Evolutionary conservation across 2,797 vertebrate species (phyloP).

Genomic region (Liparis tanakae): DNA sequence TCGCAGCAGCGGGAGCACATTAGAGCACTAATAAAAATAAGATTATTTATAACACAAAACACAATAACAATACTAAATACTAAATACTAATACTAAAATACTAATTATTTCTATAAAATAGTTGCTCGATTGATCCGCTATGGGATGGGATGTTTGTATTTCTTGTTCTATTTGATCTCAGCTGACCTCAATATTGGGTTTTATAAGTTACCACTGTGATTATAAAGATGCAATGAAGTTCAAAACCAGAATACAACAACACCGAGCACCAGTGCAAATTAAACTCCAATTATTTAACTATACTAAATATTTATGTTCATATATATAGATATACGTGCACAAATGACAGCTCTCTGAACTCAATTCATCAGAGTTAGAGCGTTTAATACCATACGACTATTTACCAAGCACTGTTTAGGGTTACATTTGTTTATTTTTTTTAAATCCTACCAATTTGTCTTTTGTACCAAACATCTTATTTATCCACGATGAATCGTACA

Average conservation of each 20-base stretch:
- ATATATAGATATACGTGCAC: not conserved
- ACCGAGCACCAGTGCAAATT: not conserved
- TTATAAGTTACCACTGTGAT: not conserved
- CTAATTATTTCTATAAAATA: not conserved
- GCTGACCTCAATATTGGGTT: not conserved
- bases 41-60: no score
- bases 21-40: no score
- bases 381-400: not conserved
- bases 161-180: not conserved
- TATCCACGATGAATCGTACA: not conserved
- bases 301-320: not conserved
- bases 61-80: no score
- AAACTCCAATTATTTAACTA: conserved; percentile 3
- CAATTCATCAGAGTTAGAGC: not conserved
- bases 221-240: not conserved
- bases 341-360: not conserved
- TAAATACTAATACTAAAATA: no score
- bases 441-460: no score
- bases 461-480: not conserved
- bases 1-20: no score
- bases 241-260: not conserved
- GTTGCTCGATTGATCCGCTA: conserved; percentile 1
- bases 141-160: not conserved
- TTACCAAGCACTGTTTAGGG: not conserved
- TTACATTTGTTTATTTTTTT: not conserved